Conservation (phyloP, 2,888 invertebrate species). For the Oasisia sp. region DNA sequence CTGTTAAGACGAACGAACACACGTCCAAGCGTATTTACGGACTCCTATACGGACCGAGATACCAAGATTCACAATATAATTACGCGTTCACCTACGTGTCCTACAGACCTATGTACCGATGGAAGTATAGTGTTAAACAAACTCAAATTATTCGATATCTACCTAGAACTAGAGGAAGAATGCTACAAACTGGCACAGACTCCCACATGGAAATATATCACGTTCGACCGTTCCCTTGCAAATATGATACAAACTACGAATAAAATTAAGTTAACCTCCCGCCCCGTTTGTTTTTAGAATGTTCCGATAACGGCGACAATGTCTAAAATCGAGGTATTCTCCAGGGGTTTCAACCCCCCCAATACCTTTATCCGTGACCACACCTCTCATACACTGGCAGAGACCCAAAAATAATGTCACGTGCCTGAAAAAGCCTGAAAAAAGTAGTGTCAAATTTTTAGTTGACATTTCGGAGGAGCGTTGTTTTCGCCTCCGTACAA, state of each 20-base stretch:
- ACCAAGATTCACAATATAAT: constrained; percentile 12
- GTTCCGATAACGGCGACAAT: not conserved
- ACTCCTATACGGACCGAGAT: not conserved
- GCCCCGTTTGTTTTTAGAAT: not conserved
- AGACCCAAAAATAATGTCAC: not conserved
- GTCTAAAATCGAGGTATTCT: not conserved
- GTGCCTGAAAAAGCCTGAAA: not conserved
- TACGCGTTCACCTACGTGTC: not conserved
- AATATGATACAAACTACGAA: constrained; percentile 17
- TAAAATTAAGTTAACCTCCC: not conserved
- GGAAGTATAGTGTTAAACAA: not conserved
- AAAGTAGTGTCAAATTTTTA: not conserved
- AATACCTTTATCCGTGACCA: not conserved
- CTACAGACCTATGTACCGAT: not conserved
- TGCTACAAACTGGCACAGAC: not conserved
- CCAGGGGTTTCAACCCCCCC: not conserved
- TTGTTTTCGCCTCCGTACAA: not conserved
- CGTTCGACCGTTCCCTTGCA: not conserved
- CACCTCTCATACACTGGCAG: not conserved
- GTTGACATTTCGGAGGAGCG: not conserved
- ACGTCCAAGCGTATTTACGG: not conserved
- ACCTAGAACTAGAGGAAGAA: not conserved
- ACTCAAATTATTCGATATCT: not conserved
- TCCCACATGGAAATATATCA: not conserved
- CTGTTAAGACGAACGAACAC: not conserved